Evolutionary conservation across 2,888 invertebrate genomes (phyloP), one percentile per base, ranked within the genome.

Genomic region (Zygaena filipendulae): DNA sequence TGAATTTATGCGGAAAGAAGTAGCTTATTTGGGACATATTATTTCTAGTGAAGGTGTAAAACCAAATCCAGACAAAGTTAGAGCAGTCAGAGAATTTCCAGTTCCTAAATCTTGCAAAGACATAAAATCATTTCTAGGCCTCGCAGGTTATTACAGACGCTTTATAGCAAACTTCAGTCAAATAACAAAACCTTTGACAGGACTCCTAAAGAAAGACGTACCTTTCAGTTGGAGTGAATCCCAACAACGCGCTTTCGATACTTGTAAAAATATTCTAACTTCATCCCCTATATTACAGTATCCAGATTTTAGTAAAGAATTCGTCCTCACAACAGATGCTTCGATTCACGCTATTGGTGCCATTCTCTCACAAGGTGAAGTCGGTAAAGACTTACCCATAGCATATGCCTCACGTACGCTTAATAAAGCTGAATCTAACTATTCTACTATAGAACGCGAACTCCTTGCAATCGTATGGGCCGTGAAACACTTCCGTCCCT

Each of bases 11-110:
- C 16, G 16, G 11, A 23, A 38, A 11, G 53, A 59, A 46, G 53
- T 64, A 7, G 46, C 47, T 1, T 66, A 52, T 29, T 28, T 67
- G 13, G 62, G 64, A 2, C 60, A 59, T 22, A 46, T 57, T 2
- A 53, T 66, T 2, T 47, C 53, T 1, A 42, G 30, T 9, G 48
- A 59, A 25, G 59, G 54, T 11, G 45, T 59, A 0, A 52, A 49
- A 27, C 60, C 67, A 3, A 54, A 61, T 32, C 55, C 55, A 2
- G 42, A 46, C 4, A 52, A 53, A 40, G 35, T 48, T 7, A 25
- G 36, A 28, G 40, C 45, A 3, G 43, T 40, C 3, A 26, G 21
- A 36, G 35, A 49, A 1, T 55, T 49, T 29, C 52, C 52, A 8
- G 29, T 39, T 21, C 52, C 56, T 4, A 44, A 46, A 38, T 42